phyloP scores from a whole-genome alignment of 2,888 invertebrate genomes.

The Calliopum simillimum region DNA sequence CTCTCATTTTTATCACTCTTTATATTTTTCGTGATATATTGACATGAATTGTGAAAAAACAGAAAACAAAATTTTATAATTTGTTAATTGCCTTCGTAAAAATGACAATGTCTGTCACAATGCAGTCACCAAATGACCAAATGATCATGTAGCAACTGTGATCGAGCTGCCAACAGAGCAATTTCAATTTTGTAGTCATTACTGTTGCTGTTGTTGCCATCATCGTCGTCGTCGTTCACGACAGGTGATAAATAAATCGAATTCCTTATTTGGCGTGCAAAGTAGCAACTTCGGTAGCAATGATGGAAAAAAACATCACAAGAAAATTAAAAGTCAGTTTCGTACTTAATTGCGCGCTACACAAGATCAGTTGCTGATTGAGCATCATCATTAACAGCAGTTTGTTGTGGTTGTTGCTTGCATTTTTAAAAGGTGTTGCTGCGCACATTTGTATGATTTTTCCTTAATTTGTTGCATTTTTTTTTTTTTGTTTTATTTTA shows the following conservation, averaged over 20 bases:
- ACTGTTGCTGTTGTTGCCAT: background rate
- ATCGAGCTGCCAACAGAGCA: slow-evolving; percentile 8
- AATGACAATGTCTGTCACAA: background rate
- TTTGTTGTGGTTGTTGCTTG: slow-evolving; percentile 7
- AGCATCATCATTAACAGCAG: slow-evolving; percentile 19
- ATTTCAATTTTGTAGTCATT: slow-evolving; percentile 16
- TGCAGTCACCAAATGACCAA: background rate
- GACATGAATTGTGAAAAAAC: background rate
- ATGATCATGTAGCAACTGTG: background rate
- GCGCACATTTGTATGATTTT: slow-evolving; percentile 10
- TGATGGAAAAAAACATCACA: background rate
- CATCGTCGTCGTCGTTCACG: slow-evolving; percentile 43
- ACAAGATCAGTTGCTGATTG: background rate
- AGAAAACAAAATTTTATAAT: slow-evolving; percentile 2
- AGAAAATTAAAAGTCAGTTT: background rate
- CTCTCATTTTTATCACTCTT: too few species aligned
- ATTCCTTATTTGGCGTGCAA: slow-evolving; percentile 49
- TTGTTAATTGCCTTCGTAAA: slow-evolving; percentile 4
- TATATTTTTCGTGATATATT: background rate
- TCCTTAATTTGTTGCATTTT: slow-evolving; percentile 20
- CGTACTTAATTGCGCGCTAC: slow-evolving; percentile 35
- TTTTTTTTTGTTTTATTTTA: slow-evolving; percentile 40
- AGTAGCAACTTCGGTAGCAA: background rate
- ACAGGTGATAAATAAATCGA: slow-evolving; percentile 67
- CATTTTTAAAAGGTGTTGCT: slow-evolving; percentile 39